phyloP scores from a whole-genome alignment of 2,888 invertebrate genomes.

The Synanthedon formicaeformis region DNA sequence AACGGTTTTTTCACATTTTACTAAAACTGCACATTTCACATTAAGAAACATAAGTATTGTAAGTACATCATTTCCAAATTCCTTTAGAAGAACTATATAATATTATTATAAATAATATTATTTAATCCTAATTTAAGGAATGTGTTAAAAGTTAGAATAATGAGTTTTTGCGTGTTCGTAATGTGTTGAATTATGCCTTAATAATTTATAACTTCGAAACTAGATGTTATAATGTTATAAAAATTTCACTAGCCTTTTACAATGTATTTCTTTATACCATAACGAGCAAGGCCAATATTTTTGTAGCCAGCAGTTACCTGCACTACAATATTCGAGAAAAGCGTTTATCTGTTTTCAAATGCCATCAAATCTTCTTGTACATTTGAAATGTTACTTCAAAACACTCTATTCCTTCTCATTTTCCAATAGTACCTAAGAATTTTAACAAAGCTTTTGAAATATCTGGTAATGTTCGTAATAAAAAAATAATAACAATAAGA shows the following conservation, averaged over 20 bases:
- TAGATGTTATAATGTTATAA: constrained; percentile 60
- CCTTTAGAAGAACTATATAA: too few relatives aligned
- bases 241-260: constrained; percentile 70
- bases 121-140: too few relatives aligned
- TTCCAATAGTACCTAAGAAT: constrained; percentile 12
- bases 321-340: background rate
- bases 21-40: too few relatives aligned
- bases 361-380: background rate
- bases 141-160: background rate
- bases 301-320: constrained; percentile 21
- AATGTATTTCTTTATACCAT: constrained; percentile 55
- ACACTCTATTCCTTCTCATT: constrained; percentile 19
- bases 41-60: too few relatives aligned
- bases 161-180: background rate
- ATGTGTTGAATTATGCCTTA: constrained; percentile 37
- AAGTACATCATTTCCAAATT: too few relatives aligned
- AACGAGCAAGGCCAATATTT: constrained; percentile 57
- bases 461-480: background rate
- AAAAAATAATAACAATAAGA: background rate
- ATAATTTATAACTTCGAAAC: constrained; percentile 55
- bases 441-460: background rate
- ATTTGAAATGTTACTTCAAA: constrained; percentile 8
- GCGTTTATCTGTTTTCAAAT: too few relatives aligned
- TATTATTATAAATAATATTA: background rate
- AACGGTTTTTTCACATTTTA: too few relatives aligned